Percentiles rank a stretch among this genome's conserved stretches.
These are phyloP conservation scores for Cotesia congregata DNA, from an alignment of 2,888 invertebrate species.

Conservation along the genomic window DNA sequence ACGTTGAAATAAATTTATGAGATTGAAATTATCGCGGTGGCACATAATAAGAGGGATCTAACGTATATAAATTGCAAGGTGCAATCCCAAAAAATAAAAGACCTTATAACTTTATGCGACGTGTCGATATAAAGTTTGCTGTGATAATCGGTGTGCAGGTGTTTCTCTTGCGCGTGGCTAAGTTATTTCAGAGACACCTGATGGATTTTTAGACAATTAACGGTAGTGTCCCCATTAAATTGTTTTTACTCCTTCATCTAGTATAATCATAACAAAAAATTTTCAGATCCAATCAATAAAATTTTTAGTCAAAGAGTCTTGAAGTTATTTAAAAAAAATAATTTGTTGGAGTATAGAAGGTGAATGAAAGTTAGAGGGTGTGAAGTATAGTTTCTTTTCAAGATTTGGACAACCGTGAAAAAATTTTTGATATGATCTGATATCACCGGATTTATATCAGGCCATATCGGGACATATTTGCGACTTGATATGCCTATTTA, in stretches of 20 bases:
- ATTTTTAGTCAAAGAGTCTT: too few species aligned
- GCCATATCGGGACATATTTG: too few species aligned
- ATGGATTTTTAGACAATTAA: conserved; percentile 19
- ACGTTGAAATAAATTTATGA: conserved; percentile 39
- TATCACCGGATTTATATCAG: too few species aligned
- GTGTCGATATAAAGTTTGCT: conserved; percentile 37
- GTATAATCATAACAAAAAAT: too few species aligned
- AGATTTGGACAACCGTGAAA: too few species aligned
- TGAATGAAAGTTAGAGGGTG: too few species aligned
- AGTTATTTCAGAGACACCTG: conserved; percentile 43
- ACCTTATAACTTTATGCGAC: conserved; percentile 12
- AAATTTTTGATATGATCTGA: too few species aligned
- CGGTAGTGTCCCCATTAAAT: not conserved
- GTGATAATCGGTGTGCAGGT: conserved; percentile 51
- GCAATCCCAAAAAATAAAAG: conserved; percentile 39
- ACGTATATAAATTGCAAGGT: conserved; percentile 50
- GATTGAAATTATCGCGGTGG: conserved; percentile 52
- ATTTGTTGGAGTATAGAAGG: too few species aligned
- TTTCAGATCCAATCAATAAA: too few species aligned
- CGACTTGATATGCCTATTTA: too few species aligned
- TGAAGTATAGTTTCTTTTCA: too few species aligned
- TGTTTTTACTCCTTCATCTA: not conserved
- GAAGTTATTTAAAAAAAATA: too few species aligned
- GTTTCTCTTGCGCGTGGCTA: conserved; percentile 36
- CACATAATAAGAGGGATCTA: conserved; percentile 51